Evolutionary conservation across 2,888 invertebrate genomes (phyloP), one percentile per base, ranked within the genome.

Genomic region (Amphimallon solstitiale): DNA sequence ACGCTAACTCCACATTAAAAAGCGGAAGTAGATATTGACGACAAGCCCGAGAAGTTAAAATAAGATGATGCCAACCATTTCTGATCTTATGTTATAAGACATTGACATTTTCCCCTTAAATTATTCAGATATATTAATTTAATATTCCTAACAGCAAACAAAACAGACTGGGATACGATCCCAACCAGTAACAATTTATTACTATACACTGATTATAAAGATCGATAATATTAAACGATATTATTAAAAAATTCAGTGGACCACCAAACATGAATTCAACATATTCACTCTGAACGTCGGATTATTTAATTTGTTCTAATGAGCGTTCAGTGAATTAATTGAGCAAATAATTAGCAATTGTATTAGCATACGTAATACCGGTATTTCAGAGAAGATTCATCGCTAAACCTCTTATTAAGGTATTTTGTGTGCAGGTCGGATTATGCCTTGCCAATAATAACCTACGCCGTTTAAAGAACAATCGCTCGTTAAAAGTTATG

Each of bases 351-450:
- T 43, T 38, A 59, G 19, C 17, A 43, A 29, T 43, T 59, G 12
- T 45, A 59, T 59, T 59, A 43, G 43, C 56, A 59, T 59, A 59
- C 43, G 56, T 59, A 59, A 59, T 59, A 15, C 56, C 12, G 29
- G 56, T 59, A 43, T 43, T 59, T 43, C 43, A 23, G 7, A 38
- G 54, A 54, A 59, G 29, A 29, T 43, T 29, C 56, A 29, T 43
- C 12, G 15, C 14, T 29, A 15, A 59, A 29, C 43, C 43, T 5
- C 17, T 59, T 19, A 43, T 59, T 59, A 59, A 43, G 43, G 29
- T 15, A 15, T 59, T 43, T 15, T 43, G 43, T 29, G 40, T 40
- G 14, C 4, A 45, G 29, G 1, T 4, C 5, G 5, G 23, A 23
- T 23, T 23, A 23, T 23, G 23, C 5, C 29, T 15, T 15, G 12